phyloP scores from a whole-genome alignment of 2,888 invertebrate genomes.

The Netelia inedita region DNA sequence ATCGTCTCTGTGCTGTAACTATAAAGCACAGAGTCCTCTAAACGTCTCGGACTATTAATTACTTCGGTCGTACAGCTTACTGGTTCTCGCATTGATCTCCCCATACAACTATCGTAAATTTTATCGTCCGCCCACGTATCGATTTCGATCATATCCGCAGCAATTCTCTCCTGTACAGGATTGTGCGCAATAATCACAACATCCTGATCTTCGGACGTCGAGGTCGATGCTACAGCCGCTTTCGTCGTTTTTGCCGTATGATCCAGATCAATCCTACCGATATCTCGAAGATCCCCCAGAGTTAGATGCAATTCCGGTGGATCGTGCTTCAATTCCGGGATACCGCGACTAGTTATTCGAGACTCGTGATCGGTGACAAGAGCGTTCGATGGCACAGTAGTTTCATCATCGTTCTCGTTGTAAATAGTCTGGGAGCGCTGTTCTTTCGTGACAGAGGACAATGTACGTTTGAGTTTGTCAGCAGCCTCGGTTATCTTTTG shows the following conservation, averaged over 20 bases:
- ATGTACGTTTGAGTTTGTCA: slow-evolving; percentile 80
- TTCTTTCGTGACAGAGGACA: slow-evolving; percentile 75
- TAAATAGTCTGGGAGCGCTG: slow-evolving; percentile 72
- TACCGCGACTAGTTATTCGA: slow-evolving; percentile 68
- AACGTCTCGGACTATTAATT: neutral
- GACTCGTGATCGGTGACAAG: slow-evolving; percentile 40
- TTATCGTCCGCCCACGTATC: slow-evolving; percentile 45
- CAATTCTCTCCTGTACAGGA: slow-evolving; percentile 18
- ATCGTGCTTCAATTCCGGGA: slow-evolving; percentile 77
- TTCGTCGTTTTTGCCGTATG: slow-evolving; percentile 31
- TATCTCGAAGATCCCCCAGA: slow-evolving; percentile 79
- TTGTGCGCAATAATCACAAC: slow-evolving; percentile 48
- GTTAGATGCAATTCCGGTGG: slow-evolving; percentile 79
- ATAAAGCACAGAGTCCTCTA: neutral
- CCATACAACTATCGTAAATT: neutral
- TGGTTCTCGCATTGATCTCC: neutral
- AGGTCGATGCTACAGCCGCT: neutral
- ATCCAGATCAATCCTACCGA: slow-evolving; percentile 79
- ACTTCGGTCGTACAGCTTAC: neutral
- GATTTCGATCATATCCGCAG: slow-evolving; percentile 53
- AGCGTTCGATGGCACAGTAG: neutral
- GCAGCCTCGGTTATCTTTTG: slow-evolving; percentile 81
- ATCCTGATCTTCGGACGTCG: slow-evolving; percentile 45
- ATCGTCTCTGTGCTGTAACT: slow-evolving; percentile 4
- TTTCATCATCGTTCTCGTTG: slow-evolving; percentile 46